A percentile compares a stretch with the other conserved stretches of the same genome.
Conservation (phyloP, 2,797 vertebrate species). For the Galago senegalensis region DNA sequence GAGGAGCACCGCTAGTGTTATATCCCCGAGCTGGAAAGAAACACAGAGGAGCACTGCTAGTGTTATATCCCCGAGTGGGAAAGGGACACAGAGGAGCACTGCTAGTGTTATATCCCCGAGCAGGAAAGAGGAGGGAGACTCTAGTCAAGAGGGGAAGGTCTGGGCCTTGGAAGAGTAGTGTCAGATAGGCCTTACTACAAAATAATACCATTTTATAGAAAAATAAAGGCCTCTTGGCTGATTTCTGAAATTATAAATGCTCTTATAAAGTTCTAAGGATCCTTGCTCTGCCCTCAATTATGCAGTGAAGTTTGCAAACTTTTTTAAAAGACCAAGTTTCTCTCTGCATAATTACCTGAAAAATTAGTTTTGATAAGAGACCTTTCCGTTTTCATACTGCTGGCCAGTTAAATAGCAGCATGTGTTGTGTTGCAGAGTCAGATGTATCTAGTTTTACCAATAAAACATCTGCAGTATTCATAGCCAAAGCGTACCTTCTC, state of each 20-base stretch:
- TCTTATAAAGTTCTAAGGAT: conserved; percentile 25
- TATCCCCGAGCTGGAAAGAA: not conserved
- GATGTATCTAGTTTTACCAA: not conserved
- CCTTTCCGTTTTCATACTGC: not conserved
- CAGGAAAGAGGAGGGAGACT: not conserved
- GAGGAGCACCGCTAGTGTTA: too few species aligned
- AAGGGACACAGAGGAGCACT: too few species aligned
- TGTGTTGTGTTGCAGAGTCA: not conserved
- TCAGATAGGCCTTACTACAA: not conserved
- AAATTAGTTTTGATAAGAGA: conserved; percentile 48
- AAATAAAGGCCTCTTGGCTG: not conserved
- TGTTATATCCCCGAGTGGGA: too few species aligned
- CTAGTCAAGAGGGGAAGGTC: not conserved
- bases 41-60: not conserved
- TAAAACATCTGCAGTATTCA: not conserved
- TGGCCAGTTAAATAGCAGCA: not conserved
- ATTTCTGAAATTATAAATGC: conserved; percentile 23
- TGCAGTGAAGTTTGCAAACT: not conserved
- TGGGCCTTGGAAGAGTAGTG: not conserved
- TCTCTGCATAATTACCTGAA: not conserved
- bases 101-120: too few species aligned
- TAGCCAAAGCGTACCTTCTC: not conserved
- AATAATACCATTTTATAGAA: conserved; percentile 17
- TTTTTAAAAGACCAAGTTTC: conserved; percentile 2
- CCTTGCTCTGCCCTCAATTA: not conserved